Base-by-base conservation (phyloP, 2,888 invertebrate species). In the Cephonodes hylas region DNA sequence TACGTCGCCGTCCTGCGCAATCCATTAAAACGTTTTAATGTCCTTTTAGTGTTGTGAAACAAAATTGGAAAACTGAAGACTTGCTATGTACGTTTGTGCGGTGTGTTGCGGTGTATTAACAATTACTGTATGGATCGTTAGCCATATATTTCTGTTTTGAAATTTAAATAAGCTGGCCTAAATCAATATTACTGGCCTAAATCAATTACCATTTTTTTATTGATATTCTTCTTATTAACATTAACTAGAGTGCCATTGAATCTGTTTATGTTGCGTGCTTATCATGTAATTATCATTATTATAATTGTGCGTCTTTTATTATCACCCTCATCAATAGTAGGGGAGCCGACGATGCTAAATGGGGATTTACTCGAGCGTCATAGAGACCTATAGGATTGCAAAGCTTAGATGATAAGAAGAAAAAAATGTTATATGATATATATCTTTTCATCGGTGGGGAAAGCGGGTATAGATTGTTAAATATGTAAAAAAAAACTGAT, bases 1-100 rank as follows among this genome's bases (percentile, higher is more conserved):
- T 72, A 76, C 69, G 72, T 66, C 65, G 64, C 62, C 67, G 67
- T 67, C 68, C 66, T 69, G 69, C 70, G 71, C 72, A 75, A 74
- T 75, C 75, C 77, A 77, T 79, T 79, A 77, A 73, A 73, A 66
- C 60, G 56, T 74, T 75, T 76, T 75, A 74, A 69, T 68, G 64
- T 61, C 68, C 68, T 74, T 72, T 70, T 64, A 68, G 71, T 64
- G 66, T 67, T 71, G 68, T 63, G 64, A 64, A 71, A 64, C 60
- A 63, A 66, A 67, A 69, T 73, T 66, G 66, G 62, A 57, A 58
- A 34, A 8, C 13, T 34, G 25, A 18, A 7, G 44, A 13, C 15
- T 27, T 56, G 10, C 31, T 58, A n/a, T n/a, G n/a, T n/a, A n/a
- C n/a, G n/a, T n/a, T n/a, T n/a, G n/a, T n/a, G n/a, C 34, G 46